Base-by-base conservation (phyloP, 2,797 vertebrate genomes). In the Podarcis siculus region DNA sequence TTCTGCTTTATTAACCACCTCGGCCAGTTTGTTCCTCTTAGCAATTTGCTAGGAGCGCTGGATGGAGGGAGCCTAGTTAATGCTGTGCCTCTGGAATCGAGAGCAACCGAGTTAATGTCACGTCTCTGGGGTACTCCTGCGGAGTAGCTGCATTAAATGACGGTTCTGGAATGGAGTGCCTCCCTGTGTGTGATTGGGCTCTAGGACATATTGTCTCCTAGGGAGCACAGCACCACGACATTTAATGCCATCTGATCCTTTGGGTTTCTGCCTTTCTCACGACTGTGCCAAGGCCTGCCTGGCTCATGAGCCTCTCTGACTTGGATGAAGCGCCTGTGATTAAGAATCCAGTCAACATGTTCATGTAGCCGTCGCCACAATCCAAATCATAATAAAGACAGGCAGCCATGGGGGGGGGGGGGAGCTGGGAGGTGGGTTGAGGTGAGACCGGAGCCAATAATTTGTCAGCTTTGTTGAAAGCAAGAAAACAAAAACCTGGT, bases 201-300 rank as follows among this genome's bases (percentile, higher is more conserved):
- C 83, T 87, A 71, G 93, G 92, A 86, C 89, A 75, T 1, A 86
- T 91, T 93, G 90, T 85, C 89, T 94, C 91, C 0, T 78, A 45
- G 86, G 78, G 61, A 93, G 78, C 89, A 94, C 91, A 64, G 39
- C 42, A 94, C 87, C 10, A 87, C 95, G 94, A 95, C 90, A 94
- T 94, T 95, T 94, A 91, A 90, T 93, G 91, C 93, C 93, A 95
- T 94, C 95, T 94, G 94, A 95, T 91, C 93, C 91, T 93, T 87
- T 91, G 91, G 93, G 94, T 91, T 95, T 86, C 91, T 87, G 90
- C 92, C 86, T 87, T 92, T 81, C 85, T 89, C 87, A 69, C 35
- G 75, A 85, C 64, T 0, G 64, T 90, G 94, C 93, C 94, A 94
- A 93, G 91, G 72, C 89, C 89, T 82, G 71, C 86, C 91, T 92